Evolutionary conservation across 1,140 invertebrate genomes (phyloP).

Genomic region (Daktulosphaira vitifoliae): DNA sequence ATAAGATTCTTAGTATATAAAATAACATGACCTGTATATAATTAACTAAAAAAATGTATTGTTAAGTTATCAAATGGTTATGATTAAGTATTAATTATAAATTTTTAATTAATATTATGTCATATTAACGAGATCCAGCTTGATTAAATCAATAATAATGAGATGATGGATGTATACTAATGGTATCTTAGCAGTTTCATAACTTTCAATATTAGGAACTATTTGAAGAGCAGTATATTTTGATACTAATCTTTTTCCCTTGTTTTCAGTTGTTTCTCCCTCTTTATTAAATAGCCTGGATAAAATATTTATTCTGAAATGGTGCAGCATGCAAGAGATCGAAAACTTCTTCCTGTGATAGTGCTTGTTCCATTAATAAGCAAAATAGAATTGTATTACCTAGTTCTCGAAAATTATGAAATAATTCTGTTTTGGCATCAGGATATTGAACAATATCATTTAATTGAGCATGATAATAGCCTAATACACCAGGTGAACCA

Average conservation of each 20-base stretch:
- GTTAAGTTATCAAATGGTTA: too few species aligned
- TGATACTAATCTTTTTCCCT: conserved; percentile 88
- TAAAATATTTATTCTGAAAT: conserved; percentile 96
- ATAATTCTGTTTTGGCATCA: conserved; percentile 91
- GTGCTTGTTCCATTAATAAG: conserved; percentile 84
- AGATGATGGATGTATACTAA: conserved; percentile 54
- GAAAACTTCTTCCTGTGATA: conserved; percentile 94
- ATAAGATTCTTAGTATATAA: too few species aligned
- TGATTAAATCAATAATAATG: conserved; percentile 41
- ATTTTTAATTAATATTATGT: too few species aligned
- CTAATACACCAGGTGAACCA: conserved; percentile 85
- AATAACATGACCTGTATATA: too few species aligned
- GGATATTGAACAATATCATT: conserved; percentile 96
- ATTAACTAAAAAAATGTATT: too few species aligned
- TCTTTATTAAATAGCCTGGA: conserved; percentile 91
- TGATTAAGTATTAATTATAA: too few species aligned
- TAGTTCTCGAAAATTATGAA: conserved; percentile 92
- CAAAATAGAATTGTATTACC: conserved; percentile 97
- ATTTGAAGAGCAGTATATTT: conserved; percentile 94
- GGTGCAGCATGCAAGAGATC: conserved; percentile 96
- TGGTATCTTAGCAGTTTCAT: conserved; percentile 90
- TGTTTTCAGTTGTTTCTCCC: conserved; percentile 90
- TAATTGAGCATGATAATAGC: conserved; percentile 92
- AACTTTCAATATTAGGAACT: conserved; percentile 90
- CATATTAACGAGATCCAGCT: conserved; percentile 14